Conservation (phyloP, 2,113 vertebrate genomes). For the Odocoileus hemionus region DNA sequence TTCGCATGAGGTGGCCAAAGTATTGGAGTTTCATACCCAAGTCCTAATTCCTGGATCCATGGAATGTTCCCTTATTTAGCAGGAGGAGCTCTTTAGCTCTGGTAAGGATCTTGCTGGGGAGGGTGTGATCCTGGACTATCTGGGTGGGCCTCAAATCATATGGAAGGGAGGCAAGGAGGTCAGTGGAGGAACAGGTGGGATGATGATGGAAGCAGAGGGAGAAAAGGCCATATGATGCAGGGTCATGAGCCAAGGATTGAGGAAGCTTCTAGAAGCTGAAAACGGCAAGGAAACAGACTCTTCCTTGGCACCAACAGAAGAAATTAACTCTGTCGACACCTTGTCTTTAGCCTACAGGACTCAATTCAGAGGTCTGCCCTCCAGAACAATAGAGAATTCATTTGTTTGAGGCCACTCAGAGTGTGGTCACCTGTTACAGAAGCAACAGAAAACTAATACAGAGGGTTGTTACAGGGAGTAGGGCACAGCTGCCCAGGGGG, state of each 20-base stretch:
- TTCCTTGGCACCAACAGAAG: not conserved
- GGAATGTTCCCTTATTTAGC: not conserved
- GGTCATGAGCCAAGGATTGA: not conserved
- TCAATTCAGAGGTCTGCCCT: not conserved
- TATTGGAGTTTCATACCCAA: no score
- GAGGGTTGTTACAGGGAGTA: not conserved
- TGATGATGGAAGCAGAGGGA: not conserved
- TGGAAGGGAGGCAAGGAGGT: not conserved
- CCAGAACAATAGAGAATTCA: not conserved
- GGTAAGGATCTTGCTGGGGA: not conserved
- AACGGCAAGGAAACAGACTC: not conserved
- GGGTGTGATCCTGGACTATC: not conserved
- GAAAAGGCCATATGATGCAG: fast-evolving
- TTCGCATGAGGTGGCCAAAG: no score
- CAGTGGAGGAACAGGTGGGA: not conserved
- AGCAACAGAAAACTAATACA: not conserved
- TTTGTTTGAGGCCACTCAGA: not conserved
- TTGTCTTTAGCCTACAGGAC: not conserved
- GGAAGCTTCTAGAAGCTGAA: not conserved
- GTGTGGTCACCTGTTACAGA: not conserved
- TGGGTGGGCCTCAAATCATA: not conserved
- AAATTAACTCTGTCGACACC: fast-evolving
- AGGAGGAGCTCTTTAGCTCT: no score
- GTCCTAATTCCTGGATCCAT: not conserved
- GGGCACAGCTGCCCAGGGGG: no score